A percentile compares a stretch with the other conserved stretches of the same genome.
phyloP scores from a whole-genome alignment of 2,888 invertebrate species.

The Neoitamus cyanurus region DNA sequence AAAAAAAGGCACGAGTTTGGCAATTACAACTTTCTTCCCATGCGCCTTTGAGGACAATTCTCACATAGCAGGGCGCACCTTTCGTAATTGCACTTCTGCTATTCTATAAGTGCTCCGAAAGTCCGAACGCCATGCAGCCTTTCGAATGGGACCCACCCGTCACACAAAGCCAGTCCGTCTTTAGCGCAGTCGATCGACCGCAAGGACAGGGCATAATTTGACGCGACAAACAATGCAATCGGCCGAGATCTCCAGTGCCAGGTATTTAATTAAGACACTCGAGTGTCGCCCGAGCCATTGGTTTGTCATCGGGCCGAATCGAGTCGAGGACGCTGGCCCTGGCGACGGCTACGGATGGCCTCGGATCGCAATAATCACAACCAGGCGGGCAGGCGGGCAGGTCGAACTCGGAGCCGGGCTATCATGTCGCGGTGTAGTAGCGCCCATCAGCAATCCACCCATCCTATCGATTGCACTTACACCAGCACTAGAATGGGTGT shows the following conservation, averaged over 20 bases:
- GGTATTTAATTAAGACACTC: conserved; percentile 51
- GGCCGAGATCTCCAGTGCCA: not conserved
- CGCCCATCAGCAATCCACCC: conserved; percentile 51
- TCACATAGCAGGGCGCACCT: too few relatives aligned
- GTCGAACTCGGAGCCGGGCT: not conserved
- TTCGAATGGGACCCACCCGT: not conserved
- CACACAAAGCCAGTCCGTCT: not conserved
- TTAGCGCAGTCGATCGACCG: not conserved
- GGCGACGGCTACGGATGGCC: conserved; percentile 11
- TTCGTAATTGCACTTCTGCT: too few relatives aligned
- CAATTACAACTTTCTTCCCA: too few relatives aligned
- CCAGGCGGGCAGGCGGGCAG: conserved; percentile 51
- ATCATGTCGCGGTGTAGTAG: conserved; percentile 44
- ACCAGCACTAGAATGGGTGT: conserved; percentile 36
- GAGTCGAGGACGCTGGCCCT: conserved; percentile 46
- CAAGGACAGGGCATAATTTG: not conserved
- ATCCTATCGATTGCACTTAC: conserved; percentile 48
- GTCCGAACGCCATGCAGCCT: not conserved
- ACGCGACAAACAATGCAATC: not conserved
- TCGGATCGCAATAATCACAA: conserved; percentile 54
- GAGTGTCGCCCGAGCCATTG: conserved; percentile 44
- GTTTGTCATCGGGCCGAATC: conserved; percentile 27
- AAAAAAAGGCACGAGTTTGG: too few relatives aligned
- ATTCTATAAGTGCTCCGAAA: not conserved
- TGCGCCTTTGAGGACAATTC: too few relatives aligned